Conservation (phyloP, 2,113 vertebrate species). For the Rhinopomastus cyanomelas region DNA sequence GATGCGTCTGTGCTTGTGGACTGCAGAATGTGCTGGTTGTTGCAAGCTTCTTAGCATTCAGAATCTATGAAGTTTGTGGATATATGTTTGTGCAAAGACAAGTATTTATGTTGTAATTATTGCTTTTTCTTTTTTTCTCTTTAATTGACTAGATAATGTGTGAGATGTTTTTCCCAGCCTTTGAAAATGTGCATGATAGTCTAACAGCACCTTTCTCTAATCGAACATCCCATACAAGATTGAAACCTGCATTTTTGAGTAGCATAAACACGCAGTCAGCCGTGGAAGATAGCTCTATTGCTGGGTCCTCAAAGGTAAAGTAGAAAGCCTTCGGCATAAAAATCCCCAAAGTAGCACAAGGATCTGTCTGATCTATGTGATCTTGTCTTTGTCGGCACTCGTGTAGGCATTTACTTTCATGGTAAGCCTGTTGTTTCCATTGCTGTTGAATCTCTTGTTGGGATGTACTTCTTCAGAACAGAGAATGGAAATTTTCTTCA, state of each 20-base stretch:
- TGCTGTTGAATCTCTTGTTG: background rate
- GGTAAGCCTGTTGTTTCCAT: background rate
- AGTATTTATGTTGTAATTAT: background rate
- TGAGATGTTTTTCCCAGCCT: constrained; percentile 89
- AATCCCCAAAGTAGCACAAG: background rate
- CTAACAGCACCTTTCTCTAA: constrained; percentile 78
- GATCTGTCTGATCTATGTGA: background rate
- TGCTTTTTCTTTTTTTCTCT: background rate
- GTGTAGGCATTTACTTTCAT: background rate
- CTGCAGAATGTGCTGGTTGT: background rate
- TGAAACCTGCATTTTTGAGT: constrained; percentile 81
- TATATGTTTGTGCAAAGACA: background rate
- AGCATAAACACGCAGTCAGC: constrained; percentile 67
- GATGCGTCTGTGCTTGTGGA: background rate
- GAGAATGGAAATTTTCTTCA: background rate
- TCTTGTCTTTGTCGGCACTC: background rate
- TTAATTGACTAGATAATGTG: constrained; percentile 81
- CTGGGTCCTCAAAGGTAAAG: constrained; percentile 81
- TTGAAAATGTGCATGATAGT: constrained; percentile 81
- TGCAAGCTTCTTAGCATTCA: background rate
- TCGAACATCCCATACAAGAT: constrained; percentile 70
- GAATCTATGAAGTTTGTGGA: background rate
- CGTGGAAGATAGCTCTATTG: constrained; percentile 61
- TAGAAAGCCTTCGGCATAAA: background rate
- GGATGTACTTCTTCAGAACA: background rate